These are phyloP conservation scores for Antechinus stuartii DNA, from an alignment of 2,113 vertebrate genomes.

Conservation along the genomic window DNA sequence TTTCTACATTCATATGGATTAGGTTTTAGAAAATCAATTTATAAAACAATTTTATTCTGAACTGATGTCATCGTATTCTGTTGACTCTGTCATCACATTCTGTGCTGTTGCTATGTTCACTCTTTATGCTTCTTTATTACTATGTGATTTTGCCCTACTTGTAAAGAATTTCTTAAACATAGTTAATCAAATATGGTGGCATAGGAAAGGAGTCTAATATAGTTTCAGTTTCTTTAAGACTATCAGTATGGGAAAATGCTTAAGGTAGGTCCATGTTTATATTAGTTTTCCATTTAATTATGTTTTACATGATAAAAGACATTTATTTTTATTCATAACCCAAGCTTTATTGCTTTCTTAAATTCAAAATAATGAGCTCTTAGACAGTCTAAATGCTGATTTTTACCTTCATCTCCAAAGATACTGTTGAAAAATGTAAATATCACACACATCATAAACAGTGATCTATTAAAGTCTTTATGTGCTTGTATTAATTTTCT, in stretches of 20 bases:
- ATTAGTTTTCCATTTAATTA: not conserved
- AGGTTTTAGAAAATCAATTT: slow-evolving; percentile 39
- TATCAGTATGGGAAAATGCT: slow-evolving; percentile 74
- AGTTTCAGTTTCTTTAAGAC: slow-evolving; percentile 37
- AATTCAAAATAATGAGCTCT: slow-evolving; percentile 7
- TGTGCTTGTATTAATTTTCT: slow-evolving; percentile 22
- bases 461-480: slow-evolving; percentile 41
- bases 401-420: slow-evolving; percentile 8
- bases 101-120: slow-evolving; percentile 43
- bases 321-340: not conserved
- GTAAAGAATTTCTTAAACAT: slow-evolving; percentile 38
- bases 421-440: slow-evolving; percentile 52
- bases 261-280: slow-evolving; percentile 67
- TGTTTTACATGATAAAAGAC: slow-evolving; percentile 17
- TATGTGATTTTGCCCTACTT: slow-evolving; percentile 65
- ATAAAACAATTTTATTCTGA: slow-evolving; percentile 35
- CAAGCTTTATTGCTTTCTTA: slow-evolving; percentile 38
- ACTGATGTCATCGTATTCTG: slow-evolving; percentile 65
- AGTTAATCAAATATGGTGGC: slow-evolving; percentile 43
- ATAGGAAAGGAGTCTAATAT: slow-evolving; percentile 60
- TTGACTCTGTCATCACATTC: slow-evolving; percentile 65
- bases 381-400: slow-evolving; percentile 6
- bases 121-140: slow-evolving; percentile 32
- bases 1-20: not conserved
- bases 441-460: slow-evolving; percentile 5